Conservation (phyloP, 2,797 vertebrate genomes). For the Syncerus caffer region DNA sequence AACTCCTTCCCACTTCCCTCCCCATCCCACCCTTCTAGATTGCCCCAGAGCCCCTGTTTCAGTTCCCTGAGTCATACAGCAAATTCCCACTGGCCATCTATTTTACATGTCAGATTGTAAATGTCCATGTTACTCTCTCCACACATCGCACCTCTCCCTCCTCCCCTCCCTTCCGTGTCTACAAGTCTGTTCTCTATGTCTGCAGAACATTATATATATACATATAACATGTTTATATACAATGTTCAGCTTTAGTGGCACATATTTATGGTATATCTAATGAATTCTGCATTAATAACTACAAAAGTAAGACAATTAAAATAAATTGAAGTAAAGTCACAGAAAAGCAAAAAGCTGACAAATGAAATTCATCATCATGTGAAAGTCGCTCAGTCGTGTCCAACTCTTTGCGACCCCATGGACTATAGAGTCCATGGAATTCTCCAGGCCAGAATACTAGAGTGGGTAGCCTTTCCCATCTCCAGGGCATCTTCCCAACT, state of each 20-base stretch:
- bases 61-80: neutral
- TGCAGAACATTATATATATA: neutral
- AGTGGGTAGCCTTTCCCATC: neutral
- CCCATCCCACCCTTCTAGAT: accelerated
- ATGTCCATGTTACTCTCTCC: neutral
- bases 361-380: neutral
- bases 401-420: neutral
- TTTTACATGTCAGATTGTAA: neutral
- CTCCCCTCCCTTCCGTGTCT: neutral
- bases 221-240: neutral
- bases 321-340: neutral
- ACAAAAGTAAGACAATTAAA: neutral
- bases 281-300: neutral
- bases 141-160: neutral
- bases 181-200: neutral
- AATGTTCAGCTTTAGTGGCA: neutral
- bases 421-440: neutral
- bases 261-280: neutral
- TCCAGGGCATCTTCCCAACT: neutral
- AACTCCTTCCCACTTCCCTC: neutral
- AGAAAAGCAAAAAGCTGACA: neutral
- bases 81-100: accelerated
- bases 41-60: neutral
- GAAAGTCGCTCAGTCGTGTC: neutral
- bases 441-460: neutral